These are phyloP conservation scores for Mayetiola destructor DNA, from an alignment of 2,888 invertebrate species.

Conservation along the genomic window DNA sequence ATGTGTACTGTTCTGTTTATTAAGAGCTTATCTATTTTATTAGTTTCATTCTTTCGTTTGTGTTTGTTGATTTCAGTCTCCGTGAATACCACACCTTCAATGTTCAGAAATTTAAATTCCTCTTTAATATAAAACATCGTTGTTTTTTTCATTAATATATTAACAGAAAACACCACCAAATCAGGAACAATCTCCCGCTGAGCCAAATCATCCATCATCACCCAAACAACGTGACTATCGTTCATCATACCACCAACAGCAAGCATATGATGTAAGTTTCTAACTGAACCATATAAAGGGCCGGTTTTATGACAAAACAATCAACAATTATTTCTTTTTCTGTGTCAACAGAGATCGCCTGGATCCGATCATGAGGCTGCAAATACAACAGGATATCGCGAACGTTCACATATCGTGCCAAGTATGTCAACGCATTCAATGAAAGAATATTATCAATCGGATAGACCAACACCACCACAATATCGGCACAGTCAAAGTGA, in stretches of 20 bases:
- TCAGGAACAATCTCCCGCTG: conserved; percentile 26
- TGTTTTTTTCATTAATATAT: conserved; percentile 15
- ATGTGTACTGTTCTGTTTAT: too few species aligned
- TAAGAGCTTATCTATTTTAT: too few species aligned
- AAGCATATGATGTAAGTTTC: conserved; percentile 33
- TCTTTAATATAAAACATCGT: background rate
- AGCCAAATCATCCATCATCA: conserved; percentile 29
- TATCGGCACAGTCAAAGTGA: conserved; percentile 38
- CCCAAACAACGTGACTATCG: conserved; percentile 34
- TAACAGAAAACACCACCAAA: conserved; percentile 24
- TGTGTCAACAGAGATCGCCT: conserved; percentile 30
- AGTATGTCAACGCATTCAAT: conserved; percentile 58
- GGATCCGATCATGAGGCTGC: conserved; percentile 39
- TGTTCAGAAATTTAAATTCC: too few species aligned
- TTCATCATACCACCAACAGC: conserved; percentile 31
- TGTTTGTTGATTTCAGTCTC: too few species aligned
- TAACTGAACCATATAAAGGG: conserved; percentile 14
- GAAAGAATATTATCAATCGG: conserved; percentile 49
- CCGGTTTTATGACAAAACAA: conserved; percentile 13
- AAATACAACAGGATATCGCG: conserved; percentile 31
- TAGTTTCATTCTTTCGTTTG: too few species aligned
- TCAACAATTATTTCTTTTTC: conserved; percentile 14
- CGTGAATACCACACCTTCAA: too few species aligned
- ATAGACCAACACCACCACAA: conserved; percentile 34
- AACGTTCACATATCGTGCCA: conserved; percentile 43